phyloP scores from a whole-genome alignment of 2,113 vertebrate species.

The Xiphias gladius region DNA sequence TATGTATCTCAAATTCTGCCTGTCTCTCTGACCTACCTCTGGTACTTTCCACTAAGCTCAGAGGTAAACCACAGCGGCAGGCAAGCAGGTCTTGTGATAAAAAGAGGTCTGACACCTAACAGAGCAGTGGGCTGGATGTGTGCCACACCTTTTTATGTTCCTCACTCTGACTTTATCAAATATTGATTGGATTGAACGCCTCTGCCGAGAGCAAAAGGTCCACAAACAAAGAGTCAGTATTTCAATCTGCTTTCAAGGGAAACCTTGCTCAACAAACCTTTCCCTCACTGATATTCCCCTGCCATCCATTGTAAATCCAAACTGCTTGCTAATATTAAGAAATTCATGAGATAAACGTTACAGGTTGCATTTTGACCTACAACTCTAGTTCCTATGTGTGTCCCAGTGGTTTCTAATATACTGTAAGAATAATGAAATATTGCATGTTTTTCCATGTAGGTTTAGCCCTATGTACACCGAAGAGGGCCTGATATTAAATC shows the following conservation, averaged over 20 bases:
- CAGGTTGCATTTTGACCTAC: not conserved
- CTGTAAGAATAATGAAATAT: not conserved
- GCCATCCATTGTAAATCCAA: conserved; percentile 21
- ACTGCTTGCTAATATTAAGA: not conserved
- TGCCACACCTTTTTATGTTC: conserved; percentile 44
- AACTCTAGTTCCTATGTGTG: not conserved
- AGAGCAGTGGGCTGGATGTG: conserved; percentile 31
- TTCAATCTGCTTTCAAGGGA: conserved; percentile 43
- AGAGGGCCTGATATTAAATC: not conserved
- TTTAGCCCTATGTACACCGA: not conserved
- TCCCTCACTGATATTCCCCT: conserved; percentile 26
- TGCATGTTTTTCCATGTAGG: not conserved
- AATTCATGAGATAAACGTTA: conserved; percentile 17
- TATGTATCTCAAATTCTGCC: not conserved
- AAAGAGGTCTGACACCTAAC: conserved; percentile 44
- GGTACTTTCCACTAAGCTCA: conserved; percentile 16
- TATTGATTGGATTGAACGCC: conserved; percentile 66
- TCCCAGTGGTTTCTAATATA: not conserved
- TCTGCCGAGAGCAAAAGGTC: conserved; percentile 47
- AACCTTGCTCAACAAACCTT: conserved; percentile 26
- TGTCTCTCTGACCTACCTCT: conserved; percentile 5
- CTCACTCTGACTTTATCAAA: conserved; percentile 64
- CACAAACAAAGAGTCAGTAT: conserved; percentile 49
- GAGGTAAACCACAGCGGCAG: conserved; percentile 17
- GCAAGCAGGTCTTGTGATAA: conserved; percentile 14